phyloP scores from a whole-genome alignment of 2,888 invertebrate species.

The Eulithis prunata region DNA sequence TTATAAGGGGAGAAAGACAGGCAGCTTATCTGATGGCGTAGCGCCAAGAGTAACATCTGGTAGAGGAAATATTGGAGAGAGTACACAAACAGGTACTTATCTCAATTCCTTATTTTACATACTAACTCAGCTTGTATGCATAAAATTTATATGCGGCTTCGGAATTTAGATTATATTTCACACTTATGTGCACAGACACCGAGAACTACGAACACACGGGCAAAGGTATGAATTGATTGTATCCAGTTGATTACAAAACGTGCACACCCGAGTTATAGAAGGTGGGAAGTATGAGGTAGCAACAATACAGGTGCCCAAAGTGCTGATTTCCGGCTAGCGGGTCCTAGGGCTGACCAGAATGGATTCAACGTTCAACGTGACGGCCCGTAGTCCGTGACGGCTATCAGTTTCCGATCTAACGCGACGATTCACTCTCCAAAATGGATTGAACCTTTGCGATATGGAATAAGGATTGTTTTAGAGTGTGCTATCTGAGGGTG shows the following conservation, averaged over 20 bases:
- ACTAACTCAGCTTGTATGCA: neutral
- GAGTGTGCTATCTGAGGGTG: neutral
- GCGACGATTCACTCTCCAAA: slow-evolving; percentile 20
- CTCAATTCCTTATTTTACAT: slow-evolving; percentile 10
- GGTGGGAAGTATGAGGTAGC: slow-evolving; percentile 36
- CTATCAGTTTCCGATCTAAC: slow-evolving; percentile 74
- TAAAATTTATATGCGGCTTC: neutral
- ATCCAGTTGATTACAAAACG: too few relatives aligned
- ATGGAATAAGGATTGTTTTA: slow-evolving; percentile 8
- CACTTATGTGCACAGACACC: too few relatives aligned
- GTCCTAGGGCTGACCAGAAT: slow-evolving; percentile 57
- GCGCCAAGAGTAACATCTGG: slow-evolving; percentile 27
- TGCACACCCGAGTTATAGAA: neutral
- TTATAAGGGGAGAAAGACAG: slow-evolving; percentile 25
- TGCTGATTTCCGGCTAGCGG: slow-evolving; percentile 77
- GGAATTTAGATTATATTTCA: neutral
- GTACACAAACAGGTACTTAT: slow-evolving; percentile 4
- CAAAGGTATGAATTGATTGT: too few relatives aligned
- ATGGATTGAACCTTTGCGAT: neutral
- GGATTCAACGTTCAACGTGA: slow-evolving; percentile 61
- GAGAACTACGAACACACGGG: too few relatives aligned
- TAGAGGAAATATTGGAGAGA: slow-evolving; percentile 17
- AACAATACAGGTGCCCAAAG: slow-evolving; percentile 57
- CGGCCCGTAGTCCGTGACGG: slow-evolving; percentile 68
- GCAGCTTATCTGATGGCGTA: slow-evolving; percentile 23